A percentile compares a stretch with the other conserved stretches of the same genome.
Evolutionary conservation across 2,888 invertebrate species (phyloP).

Genomic region (Lochmaea crataegi): DNA sequence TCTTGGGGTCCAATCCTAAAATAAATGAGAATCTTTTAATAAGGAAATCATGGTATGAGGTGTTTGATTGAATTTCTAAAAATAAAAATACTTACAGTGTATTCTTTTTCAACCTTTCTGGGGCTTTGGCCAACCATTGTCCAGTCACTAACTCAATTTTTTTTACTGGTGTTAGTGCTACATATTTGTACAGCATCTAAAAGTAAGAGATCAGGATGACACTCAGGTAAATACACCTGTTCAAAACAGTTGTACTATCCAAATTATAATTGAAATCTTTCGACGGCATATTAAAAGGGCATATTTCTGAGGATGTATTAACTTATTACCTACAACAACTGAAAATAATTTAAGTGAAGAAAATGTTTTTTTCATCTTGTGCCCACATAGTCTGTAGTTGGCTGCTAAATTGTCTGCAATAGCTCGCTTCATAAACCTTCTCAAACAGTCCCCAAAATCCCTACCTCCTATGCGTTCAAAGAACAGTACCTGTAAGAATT

Average conservation of each 20-base stretch:
- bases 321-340: too few relatives aligned
- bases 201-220: neutral
- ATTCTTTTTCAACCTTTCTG: neutral
- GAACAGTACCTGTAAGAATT: neutral
- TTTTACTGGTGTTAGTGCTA: neutral
- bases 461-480: too few relatives aligned
- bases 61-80: neutral
- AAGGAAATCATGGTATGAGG: neutral
- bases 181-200: neutral
- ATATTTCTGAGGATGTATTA: too few relatives aligned
- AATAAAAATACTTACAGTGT: neutral
- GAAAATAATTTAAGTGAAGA: too few relatives aligned
- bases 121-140: neutral
- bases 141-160: neutral
- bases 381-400: neutral
- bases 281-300: neutral
- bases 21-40: neutral
- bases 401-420: neutral
- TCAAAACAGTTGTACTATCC: neutral
- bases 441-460: too few relatives aligned
- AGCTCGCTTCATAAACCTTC: too few relatives aligned
- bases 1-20: neutral
- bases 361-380: neutral
- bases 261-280: neutral
- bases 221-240: neutral